Conservation (phyloP, 1,140 invertebrate genomes). For the Wiebesia pumilae region DNA sequence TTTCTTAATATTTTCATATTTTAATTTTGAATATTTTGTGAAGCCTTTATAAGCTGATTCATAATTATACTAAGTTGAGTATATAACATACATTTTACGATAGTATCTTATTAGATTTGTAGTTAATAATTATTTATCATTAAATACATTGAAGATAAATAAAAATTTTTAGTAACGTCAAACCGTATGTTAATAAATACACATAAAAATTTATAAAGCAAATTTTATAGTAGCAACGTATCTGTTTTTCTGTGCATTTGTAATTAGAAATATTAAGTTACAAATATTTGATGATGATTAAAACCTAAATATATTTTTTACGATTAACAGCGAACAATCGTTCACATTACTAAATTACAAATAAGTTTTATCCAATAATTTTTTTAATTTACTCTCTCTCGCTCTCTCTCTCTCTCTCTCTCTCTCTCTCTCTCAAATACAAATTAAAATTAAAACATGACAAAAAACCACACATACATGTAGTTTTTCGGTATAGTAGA, state of each 20-base stretch:
- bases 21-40: too few species aligned
- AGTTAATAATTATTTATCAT: neutral
- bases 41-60: neutral
- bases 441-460: too few species aligned
- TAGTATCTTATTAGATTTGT: neutral
- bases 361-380: too few species aligned
- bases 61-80: too few species aligned
- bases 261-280: neutral
- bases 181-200: neutral
- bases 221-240: neutral
- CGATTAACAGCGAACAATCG: too few species aligned
- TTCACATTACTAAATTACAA: too few species aligned
- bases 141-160: neutral
- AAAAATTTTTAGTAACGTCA: neutral
- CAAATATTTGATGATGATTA: too few species aligned
- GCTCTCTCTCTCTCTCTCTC: too few species aligned
- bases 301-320: too few species aligned
- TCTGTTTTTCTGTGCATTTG: neutral
- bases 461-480: neutral
- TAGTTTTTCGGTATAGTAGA: neutral
- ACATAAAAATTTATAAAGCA: neutral
- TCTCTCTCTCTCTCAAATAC: too few species aligned
- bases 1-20: too few species aligned
- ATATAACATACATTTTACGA: neutral
- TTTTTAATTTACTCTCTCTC: too few species aligned